Evolutionary conservation across 2,888 invertebrate species (phyloP), one percentile per base, ranked within the genome.

Genomic region (Pollenia angustigena): DNA sequence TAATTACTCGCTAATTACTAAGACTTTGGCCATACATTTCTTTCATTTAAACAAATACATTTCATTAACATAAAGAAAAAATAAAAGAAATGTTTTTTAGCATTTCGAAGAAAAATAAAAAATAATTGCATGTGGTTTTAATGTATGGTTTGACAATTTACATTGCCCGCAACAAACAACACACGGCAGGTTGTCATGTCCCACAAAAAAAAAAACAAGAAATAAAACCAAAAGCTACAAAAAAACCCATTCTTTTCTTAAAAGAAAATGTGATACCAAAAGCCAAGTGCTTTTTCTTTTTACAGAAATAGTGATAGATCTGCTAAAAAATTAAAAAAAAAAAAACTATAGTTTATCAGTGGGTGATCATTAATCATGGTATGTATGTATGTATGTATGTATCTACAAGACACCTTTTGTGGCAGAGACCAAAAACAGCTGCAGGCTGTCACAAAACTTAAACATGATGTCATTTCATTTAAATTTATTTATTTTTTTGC

Each of bases 1-100:
- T 89, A 89, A 89, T 89, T 89, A 89, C 58, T 74, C 78, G 83
- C 88, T 88, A 89, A 89, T 89, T 87, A 89, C 74, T 32, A 50
- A 68, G 52, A 40, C 64, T 44, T 14, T 9, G 14, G 32, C 16
- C 40, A 81, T 81, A 52, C 23, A 64, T 81, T 56, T 74, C 40
- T 12, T 60, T 72, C 64, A 72, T 18, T 50, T 62, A 85, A 74
- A 81, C 50, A 74, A 81, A 81, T 81, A 74, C 12, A 44, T 69
- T 71, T 52, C 52, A 44, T 32, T 60, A 44, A 32, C 16, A 8
- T 12, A 7, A 12, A 44, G 23, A 52, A 48, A 23, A 58, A 68
- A 11, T 7, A n/a, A 76, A 52, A 64, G 2, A 56, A 32, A 64
- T 46, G 8, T 32, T 32, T 32, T 32, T 32, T 32, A 52, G 23